These are phyloP conservation scores for Limenitis arthemis DNA, from an alignment of 2,888 invertebrate species.

Conservation along the genomic window DNA sequence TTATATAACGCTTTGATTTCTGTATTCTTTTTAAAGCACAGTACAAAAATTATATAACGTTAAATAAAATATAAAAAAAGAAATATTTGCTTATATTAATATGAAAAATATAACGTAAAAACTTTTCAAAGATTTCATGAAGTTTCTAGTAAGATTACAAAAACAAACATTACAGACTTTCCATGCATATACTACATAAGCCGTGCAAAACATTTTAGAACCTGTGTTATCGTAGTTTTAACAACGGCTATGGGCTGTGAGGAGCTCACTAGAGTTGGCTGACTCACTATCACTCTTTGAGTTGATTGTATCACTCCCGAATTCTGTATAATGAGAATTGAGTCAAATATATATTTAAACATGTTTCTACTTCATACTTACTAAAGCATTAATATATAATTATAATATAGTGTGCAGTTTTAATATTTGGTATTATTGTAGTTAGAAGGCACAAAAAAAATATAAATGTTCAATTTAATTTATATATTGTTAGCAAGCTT, in stretches of 20 bases:
- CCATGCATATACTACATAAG: constrained; percentile 20
- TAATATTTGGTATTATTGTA: too few relatives aligned
- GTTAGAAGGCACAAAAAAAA: neutral
- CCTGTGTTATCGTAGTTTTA: constrained; percentile 45
- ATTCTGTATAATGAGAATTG: constrained; percentile 41
- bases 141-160: too few relatives aligned
- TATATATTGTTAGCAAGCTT: neutral
- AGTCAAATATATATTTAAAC: neutral
- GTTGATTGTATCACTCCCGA: constrained; percentile 63
- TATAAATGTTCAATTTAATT: neutral
- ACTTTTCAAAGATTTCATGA: too few relatives aligned
- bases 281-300: constrained; percentile 62
- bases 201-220: constrained; percentile 23
- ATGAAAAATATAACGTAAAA: too few relatives aligned
- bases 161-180: neutral
- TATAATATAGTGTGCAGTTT: neutral
- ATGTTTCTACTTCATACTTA: neutral
- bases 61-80: too few relatives aligned
- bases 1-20: too few relatives aligned
- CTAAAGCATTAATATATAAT: neutral
- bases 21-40: too few relatives aligned
- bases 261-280: constrained; percentile 57
- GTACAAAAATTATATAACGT: too few relatives aligned
- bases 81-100: too few relatives aligned
- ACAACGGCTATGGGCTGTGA: constrained; percentile 57